Evolutionary conservation across 2,888 invertebrate species (phyloP).

Genomic region (Euplagia quadripunctaria): DNA sequence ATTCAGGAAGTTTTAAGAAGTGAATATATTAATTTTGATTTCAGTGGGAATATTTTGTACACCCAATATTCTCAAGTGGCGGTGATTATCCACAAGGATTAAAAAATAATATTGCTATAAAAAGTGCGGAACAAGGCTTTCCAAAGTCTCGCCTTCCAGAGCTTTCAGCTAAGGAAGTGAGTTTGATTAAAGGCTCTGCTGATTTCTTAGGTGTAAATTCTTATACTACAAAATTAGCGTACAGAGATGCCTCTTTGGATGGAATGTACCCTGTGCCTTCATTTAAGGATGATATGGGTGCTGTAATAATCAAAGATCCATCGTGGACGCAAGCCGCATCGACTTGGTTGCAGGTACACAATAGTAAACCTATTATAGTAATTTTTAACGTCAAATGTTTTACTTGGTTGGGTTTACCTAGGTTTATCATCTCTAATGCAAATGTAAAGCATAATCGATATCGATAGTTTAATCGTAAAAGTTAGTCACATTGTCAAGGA

Average conservation of each 20-base stretch:
- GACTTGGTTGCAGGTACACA: constrained; percentile 69
- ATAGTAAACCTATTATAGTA: neutral
- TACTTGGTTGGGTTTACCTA: neutral
- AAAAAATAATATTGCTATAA: constrained; percentile 82
- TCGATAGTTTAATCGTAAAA: no score
- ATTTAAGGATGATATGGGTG: constrained; percentile 71
- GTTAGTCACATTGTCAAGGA: no score
- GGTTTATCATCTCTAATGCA: neutral
- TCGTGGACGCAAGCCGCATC: constrained; percentile 69
- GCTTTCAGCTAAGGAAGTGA: constrained; percentile 87
- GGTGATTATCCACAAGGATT: constrained; percentile 89
- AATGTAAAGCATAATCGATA: no score
- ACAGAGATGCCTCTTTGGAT: constrained; percentile 70
- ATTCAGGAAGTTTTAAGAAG: neutral
- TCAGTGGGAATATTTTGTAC: constrained; percentile 79
- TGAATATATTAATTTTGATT: constrained; percentile 35
- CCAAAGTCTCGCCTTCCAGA: constrained; percentile 86
- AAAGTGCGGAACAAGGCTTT: constrained; percentile 87
- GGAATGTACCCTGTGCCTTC: constrained; percentile 76
- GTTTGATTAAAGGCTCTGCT: constrained; percentile 87
- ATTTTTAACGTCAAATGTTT: neutral
- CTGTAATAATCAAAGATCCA: constrained; percentile 64
- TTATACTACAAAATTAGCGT: constrained; percentile 85
- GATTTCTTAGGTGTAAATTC: constrained; percentile 91
- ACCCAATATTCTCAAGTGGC: constrained; percentile 80